Percentiles rank a stretch among this genome's conserved stretches.
Evolutionary conservation across 2,797 vertebrate species (phyloP).

Genomic region (Phrynocephalus forsythii): DNA sequence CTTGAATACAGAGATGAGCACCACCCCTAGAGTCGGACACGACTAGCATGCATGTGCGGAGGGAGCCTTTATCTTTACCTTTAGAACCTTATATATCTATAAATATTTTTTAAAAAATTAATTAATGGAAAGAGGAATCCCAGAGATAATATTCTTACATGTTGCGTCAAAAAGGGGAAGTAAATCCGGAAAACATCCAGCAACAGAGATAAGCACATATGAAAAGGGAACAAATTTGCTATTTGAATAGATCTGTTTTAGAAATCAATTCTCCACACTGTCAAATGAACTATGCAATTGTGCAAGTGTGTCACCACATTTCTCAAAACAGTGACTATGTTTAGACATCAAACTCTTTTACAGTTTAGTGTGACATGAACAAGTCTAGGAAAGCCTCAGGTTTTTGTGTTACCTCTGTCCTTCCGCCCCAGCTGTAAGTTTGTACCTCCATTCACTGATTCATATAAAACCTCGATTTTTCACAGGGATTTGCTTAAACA

Average conservation of each 20-base stretch:
- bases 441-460: background rate
- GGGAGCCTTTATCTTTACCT: too few relatives aligned
- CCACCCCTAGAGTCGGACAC: too few relatives aligned
- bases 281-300: background rate
- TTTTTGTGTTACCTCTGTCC: background rate
- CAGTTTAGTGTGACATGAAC: background rate
- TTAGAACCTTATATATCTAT: too few relatives aligned
- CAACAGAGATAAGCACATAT: background rate
- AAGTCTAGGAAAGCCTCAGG: background rate
- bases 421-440: too few relatives aligned
- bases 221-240: constrained; percentile 36
- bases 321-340: background rate
- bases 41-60: too few relatives aligned
- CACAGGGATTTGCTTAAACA: background rate
- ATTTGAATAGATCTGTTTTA: background rate
- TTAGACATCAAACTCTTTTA: background rate
- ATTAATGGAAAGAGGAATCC: background rate
- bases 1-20: too few relatives aligned
- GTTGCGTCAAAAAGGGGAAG: background rate
- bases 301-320: background rate
- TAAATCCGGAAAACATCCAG: background rate
- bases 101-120: too few relatives aligned
- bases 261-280: constrained; percentile 9
- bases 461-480: background rate
- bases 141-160: background rate